phyloP scores from a whole-genome alignment of 1,140 invertebrate genomes.

The Prorops nasuta region DNA sequence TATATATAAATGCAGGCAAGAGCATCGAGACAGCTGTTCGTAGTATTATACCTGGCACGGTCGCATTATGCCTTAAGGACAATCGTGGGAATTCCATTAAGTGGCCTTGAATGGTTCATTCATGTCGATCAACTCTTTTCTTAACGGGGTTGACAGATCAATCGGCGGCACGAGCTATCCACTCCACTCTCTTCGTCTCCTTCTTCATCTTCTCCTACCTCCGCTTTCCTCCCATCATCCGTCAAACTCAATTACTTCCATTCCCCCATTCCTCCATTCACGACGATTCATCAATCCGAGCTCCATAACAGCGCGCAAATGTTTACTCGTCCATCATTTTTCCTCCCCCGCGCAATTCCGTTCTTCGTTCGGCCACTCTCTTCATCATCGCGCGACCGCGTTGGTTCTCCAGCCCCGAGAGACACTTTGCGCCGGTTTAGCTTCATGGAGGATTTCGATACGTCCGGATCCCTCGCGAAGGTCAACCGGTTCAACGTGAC shows the following conservation, averaged over 20 bases:
- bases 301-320: too few relatives aligned
- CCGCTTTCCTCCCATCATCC: not conserved
- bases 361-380: too few relatives aligned
- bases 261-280: too few relatives aligned
- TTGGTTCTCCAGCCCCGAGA: too few relatives aligned
- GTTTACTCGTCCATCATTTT: too few relatives aligned
- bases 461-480: too few relatives aligned
- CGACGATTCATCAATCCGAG: too few relatives aligned
- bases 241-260: constrained; percentile 14
- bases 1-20: not conserved
- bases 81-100: constrained; percentile 55
- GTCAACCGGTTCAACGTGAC: too few relatives aligned
- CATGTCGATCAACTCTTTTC: constrained; percentile 54
- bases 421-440: too few relatives aligned
- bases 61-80: constrained; percentile 51
- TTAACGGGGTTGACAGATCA: constrained; percentile 53
- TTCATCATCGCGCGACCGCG: too few relatives aligned
- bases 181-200: constrained; percentile 24
- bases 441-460: too few relatives aligned
- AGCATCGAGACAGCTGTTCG: constrained; percentile 27
- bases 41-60: constrained; percentile 37
- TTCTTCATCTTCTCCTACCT: constrained; percentile 24
- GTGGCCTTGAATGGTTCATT: constrained; percentile 56
- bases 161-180: constrained; percentile 36
- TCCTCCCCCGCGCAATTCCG: too few relatives aligned